Evolutionary conservation across 23 tunicate species (phyloP).

Genomic region (Styela clava): DNA sequence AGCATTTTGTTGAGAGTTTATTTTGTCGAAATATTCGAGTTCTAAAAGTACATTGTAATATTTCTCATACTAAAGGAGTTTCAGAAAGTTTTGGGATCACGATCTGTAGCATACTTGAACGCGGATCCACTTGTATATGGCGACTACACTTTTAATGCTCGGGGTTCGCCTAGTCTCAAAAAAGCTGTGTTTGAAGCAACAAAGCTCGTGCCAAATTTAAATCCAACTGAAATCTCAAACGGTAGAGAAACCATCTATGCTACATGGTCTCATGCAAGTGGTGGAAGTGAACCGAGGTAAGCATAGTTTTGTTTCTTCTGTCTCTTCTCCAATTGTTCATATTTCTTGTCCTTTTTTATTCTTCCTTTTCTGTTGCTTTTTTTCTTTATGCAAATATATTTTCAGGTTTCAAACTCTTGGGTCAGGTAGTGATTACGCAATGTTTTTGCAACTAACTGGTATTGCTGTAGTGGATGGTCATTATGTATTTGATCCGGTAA

Average conservation of each 20-base stretch:
- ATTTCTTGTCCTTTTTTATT: too few species aligned
- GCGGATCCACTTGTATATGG: constrained; percentile 47
- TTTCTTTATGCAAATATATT: too few species aligned
- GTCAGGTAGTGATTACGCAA: constrained; percentile 72
- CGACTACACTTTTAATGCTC: constrained; percentile 35
- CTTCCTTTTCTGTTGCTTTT: too few species aligned
- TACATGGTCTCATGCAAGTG: constrained; percentile 32
- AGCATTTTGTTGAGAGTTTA: too few species aligned
- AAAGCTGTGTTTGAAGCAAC: constrained; percentile 37
- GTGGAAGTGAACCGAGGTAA: constrained; percentile 16
- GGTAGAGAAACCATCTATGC: constrained; percentile 49
- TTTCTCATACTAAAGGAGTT: constrained; percentile 43
- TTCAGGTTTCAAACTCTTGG: constrained; percentile 49
- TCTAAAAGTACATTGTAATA: too few species aligned
- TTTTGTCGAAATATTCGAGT: too few species aligned
- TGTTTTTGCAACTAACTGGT: constrained; percentile 55
- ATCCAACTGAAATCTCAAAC: constrained; percentile 14
- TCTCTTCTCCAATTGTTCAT: neutral
- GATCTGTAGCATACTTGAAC: constrained; percentile 65
- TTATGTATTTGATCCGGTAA: constrained; percentile 39
- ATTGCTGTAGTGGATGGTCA: constrained; percentile 24
- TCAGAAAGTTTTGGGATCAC: constrained; percentile 42
- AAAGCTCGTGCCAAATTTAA: constrained; percentile 46
- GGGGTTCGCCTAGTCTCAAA: constrained; percentile 38
- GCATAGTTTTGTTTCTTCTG: neutral